These are phyloP conservation scores for Turritopsis rubra DNA, from an alignment of 30 jellyfish, hydroid and myxozoan genomes.

Conservation along the genomic window DNA sequence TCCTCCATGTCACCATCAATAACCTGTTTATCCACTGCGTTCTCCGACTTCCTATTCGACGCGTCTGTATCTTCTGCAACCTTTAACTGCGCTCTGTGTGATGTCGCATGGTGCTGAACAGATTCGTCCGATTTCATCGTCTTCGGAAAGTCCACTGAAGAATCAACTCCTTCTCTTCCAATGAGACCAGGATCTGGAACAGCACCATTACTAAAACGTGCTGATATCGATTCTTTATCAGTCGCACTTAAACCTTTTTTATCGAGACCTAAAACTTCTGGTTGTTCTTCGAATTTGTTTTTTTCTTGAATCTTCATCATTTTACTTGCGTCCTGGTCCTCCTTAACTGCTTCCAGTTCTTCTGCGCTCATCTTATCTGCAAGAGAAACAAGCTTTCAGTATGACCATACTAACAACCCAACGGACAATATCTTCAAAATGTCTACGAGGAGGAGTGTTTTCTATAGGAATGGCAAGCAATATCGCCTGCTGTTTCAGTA, in stretches of 20 bases:
- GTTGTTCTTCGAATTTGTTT: slow-evolving; percentile 18
- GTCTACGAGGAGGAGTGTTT: too few relatives aligned
- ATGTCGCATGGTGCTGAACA: not conserved
- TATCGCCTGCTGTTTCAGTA: too few relatives aligned
- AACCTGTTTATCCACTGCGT: slow-evolving; percentile 8
- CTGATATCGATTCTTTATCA: slow-evolving; percentile 15
- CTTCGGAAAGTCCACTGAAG: not conserved
- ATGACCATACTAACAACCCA: not conserved
- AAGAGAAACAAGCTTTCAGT: not conserved
- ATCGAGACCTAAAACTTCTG: slow-evolving; percentile 33
- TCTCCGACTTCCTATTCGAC: not conserved
- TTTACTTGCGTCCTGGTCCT: slow-evolving; percentile 22
- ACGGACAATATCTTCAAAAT: not conserved
- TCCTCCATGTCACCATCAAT: slow-evolving; percentile 1
- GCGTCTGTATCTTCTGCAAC: not conserved
- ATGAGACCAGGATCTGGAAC: not conserved
- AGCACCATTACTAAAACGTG: not conserved
- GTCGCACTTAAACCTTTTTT: slow-evolving; percentile 17
- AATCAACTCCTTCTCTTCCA: slow-evolving; percentile 12
- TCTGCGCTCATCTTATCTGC: slow-evolving; percentile 7
- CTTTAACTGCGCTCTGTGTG: not conserved
- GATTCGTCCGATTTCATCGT: not conserved
- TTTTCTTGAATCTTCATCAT: slow-evolving; percentile 12
- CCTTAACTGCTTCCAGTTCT: slow-evolving; percentile 29
- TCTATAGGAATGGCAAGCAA: too few relatives aligned